phyloP scores from a whole-genome alignment of 2,888 invertebrate species.

The Osmoderma eremita region DNA sequence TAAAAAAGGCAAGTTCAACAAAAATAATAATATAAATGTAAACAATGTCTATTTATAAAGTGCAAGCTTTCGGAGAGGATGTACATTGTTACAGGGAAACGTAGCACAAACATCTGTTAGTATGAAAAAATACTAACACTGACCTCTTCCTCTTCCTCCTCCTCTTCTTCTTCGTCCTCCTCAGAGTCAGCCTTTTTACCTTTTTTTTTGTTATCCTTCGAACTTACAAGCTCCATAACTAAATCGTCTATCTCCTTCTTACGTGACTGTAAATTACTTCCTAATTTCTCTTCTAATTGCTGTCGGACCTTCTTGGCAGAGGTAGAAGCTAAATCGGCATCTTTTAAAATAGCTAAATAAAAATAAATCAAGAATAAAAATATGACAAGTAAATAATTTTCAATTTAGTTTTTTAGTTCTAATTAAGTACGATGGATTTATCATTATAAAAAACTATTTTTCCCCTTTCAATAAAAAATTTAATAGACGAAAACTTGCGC shows the following conservation, averaged over 20 bases:
- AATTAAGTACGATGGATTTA: too few species aligned
- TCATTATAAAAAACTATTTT: not conserved
- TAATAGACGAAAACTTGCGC: constrained; percentile 22
- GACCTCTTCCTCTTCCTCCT: constrained; percentile 64
- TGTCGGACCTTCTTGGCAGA: constrained; percentile 91
- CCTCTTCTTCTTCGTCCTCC: constrained; percentile 65
- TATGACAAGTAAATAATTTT: too few species aligned
- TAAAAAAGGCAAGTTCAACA: constrained; percentile 6
- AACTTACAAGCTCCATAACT: constrained; percentile 79
- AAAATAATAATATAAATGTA: too few species aligned
- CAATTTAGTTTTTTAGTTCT: too few species aligned
- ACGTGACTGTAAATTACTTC: constrained; percentile 77
- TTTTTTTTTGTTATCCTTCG: constrained; percentile 62
- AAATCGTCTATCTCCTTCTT: constrained; percentile 89
- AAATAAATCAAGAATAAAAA: not conserved
- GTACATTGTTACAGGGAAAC: too few species aligned
- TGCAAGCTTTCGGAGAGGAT: too few species aligned
- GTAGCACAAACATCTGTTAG: too few species aligned
- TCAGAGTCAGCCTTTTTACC: constrained; percentile 64
- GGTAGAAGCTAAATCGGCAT: constrained; percentile 83
- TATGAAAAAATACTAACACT: constrained; percentile 3
- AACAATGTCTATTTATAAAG: too few species aligned
- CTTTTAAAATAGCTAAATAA: constrained; percentile 80
- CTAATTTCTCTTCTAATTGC: constrained; percentile 83
- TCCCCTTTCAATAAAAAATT: constrained; percentile 1